Evolutionary conservation across 1,140 invertebrate genomes (phyloP).

Genomic region (Homarus americanus): DNA sequence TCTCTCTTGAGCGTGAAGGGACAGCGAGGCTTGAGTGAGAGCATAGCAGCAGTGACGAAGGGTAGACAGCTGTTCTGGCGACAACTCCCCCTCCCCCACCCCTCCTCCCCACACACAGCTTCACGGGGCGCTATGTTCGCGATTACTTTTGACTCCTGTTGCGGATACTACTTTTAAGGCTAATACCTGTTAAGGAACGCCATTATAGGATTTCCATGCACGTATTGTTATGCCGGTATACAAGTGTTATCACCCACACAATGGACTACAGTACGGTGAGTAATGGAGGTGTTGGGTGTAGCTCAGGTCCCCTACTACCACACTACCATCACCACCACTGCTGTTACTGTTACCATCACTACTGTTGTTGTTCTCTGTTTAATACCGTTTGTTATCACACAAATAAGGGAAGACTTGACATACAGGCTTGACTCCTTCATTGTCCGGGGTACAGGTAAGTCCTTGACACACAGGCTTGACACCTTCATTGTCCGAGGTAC

Average conservation of each 20-base stretch:
- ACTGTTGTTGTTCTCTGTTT: too few species aligned
- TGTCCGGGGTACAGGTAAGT: too few species aligned
- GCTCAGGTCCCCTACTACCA: background rate
- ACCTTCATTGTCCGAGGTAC: too few species aligned
- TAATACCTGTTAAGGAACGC: background rate
- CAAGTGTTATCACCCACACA: background rate
- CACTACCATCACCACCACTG: too few species aligned
- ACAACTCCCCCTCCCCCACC: slow-evolving; percentile 8
- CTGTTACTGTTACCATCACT: too few species aligned
- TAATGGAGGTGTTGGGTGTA: background rate
- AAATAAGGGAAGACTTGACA: too few species aligned
- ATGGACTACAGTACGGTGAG: background rate
- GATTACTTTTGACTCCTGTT: background rate
- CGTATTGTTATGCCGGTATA: background rate
- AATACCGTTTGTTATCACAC: too few species aligned
- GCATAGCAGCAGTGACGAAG: slow-evolving; percentile 28
- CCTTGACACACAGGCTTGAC: too few species aligned
- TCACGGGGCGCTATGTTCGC: slow-evolving; percentile 32
- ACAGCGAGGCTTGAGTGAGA: background rate
- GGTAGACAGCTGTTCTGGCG: slow-evolving; percentile 30
- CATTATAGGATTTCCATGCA: background rate
- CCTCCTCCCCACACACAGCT: too few species aligned
- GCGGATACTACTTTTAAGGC: background rate
- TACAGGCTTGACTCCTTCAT: too few species aligned
- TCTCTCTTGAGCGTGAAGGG: background rate